Evolutionary conservation across 2,797 vertebrate species (phyloP), one percentile per base, ranked within the genome.

Genomic region (Lophius americanus): DNA sequence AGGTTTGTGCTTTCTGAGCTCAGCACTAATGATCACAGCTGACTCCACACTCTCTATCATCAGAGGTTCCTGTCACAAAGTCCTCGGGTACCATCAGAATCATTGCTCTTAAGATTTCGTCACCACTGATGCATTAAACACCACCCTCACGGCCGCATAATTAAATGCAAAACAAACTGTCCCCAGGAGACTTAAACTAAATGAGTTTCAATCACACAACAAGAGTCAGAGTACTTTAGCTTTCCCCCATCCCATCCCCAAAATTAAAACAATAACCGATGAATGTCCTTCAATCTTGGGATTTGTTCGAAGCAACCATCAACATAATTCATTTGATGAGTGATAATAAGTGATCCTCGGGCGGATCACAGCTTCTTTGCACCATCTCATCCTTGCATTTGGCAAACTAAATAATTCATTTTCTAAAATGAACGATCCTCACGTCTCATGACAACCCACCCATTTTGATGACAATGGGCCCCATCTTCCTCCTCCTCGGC

Each of bases 181-280:
- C 62, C 84, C 84, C 82, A 6, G 3, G 83, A 83, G 89, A 81
- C 74, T 72, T 65, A 9, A 73, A 63, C 76, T 83, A 75, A 88
- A 89, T 82, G 68, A 76, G 50, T 68, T 82, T 81, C 64, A 75
- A 68, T 83, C 68, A 69, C 65, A 84, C 85, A 78, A 77, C 69
- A 83, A 78, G 65, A 86, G 80, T 85, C 76, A 44, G 47, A 75
- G 67, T 76, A 74, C 66, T 81, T 78, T 36, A 73, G 43, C 51
- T 37, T 51, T 50, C 59, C 60, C 64, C 66, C 52, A 42, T 51
- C 60, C 55, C 38, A 42, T 41, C 72, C 65, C 58, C 50, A 63
- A 82, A 73, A 82, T 83, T n/a, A 62, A 68, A 82, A 23, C 48
- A 23, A 72, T 84, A 81, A 88, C 70, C 52, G 81, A 86, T 85